Conservation (phyloP, 2,888 invertebrate species). For the Diaphora mendica region DNA sequence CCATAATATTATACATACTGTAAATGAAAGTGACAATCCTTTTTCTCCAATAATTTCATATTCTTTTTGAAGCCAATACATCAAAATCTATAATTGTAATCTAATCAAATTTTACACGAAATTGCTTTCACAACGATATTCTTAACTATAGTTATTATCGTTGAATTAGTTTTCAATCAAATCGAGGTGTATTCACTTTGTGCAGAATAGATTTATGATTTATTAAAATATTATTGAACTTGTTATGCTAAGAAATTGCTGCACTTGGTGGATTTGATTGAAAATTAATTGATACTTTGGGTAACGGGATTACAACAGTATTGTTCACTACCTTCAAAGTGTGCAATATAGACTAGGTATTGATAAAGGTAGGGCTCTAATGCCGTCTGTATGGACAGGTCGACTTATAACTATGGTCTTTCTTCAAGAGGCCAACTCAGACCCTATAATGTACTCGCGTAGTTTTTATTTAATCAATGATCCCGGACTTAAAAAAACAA, state of each 20-base stretch:
- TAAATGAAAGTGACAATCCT: slow-evolving; percentile 1
- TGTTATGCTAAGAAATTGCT: slow-evolving; percentile 6
- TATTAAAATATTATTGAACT: slow-evolving; percentile 1
- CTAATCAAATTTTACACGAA: slow-evolving; percentile 26
- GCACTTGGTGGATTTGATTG: slow-evolving; percentile 6
- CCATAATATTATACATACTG: not conserved
- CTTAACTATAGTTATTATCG: slow-evolving; percentile 29
- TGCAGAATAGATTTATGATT: slow-evolving; percentile 12
- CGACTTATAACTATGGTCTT: too few species aligned
- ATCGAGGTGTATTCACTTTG: slow-evolving; percentile 23
- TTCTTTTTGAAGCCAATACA: slow-evolving; percentile 4
- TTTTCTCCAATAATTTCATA: not conserved
- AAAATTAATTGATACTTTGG: not conserved
- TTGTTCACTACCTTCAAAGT: not conserved
- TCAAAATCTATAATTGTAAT: slow-evolving; percentile 33
- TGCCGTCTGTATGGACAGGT: too few species aligned
- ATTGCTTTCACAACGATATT: slow-evolving; percentile 17
- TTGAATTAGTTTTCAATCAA: slow-evolving; percentile 40
- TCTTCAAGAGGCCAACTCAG: too few species aligned
- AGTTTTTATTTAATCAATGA: too few species aligned
- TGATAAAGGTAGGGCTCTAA: too few species aligned
- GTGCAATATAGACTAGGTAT: not conserved
- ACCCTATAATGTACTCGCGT: too few species aligned
- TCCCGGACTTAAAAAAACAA: too few species aligned
- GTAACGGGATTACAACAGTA: not conserved